A percentile compares a stretch with the other conserved stretches of the same genome.
phyloP scores from a whole-genome alignment of 2,797 vertebrate genomes.

The Rhinophrynus dorsalis region DNA sequence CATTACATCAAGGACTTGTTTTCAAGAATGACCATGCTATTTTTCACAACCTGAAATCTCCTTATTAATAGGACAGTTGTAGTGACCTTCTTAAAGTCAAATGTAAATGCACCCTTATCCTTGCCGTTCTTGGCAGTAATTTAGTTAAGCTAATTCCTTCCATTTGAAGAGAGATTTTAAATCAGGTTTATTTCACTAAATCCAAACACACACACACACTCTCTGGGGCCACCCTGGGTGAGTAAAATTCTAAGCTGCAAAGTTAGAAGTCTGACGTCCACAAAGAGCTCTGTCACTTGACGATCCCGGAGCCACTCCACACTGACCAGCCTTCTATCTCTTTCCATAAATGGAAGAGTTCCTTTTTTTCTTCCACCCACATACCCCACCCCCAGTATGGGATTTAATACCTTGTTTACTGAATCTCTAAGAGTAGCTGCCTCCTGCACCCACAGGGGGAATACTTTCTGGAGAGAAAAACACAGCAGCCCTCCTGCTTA shows the following conservation, averaged over 20 bases:
- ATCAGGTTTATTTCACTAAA: no score
- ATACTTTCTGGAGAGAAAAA: slow-evolving; percentile 20
- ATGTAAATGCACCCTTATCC: no score
- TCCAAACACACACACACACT: slow-evolving; percentile 3
- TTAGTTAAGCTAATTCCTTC: no score
- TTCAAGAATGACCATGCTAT: no score
- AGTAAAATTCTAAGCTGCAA: slow-evolving; percentile 55
- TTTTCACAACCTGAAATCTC: no score
- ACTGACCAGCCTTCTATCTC: slow-evolving; percentile 57
- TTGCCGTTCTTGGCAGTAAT: no score
- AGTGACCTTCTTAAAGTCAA: no score
- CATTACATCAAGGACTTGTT: no score
- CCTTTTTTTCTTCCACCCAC: no score
- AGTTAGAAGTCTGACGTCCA: slow-evolving; percentile 61
- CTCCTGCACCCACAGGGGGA: slow-evolving; percentile 52
- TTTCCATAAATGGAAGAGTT: slow-evolving; percentile 70
- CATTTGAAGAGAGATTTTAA: no score
- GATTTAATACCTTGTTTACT: slow-evolving; percentile 61
- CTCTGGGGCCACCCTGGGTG: slow-evolving; percentile 59
- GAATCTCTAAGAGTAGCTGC: slow-evolving; percentile 50
- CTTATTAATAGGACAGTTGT: no score
- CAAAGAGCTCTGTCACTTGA: slow-evolving; percentile 63
- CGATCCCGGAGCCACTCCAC: slow-evolving; percentile 57
- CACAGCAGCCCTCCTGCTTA: not conserved
- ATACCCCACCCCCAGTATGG: slow-evolving; percentile 42